Evolutionary conservation across 37 sponge, comb jelly and placozoan genomes (phyloP).

Genomic region (Spongia lamella): DNA sequence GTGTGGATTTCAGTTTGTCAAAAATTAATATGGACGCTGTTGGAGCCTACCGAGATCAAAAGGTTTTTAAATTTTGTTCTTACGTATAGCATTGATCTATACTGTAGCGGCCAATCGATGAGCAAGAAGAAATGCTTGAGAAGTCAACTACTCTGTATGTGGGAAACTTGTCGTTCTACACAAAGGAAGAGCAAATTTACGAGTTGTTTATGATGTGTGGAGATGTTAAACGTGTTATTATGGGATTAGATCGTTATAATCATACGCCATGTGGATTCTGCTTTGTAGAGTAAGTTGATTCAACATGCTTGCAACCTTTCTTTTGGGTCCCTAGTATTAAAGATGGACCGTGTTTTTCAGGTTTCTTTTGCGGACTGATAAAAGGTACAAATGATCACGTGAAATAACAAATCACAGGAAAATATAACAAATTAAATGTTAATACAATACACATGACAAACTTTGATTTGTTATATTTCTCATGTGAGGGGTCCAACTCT

Average conservation of each 20-base stretch:
- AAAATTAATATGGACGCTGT: too few relatives aligned
- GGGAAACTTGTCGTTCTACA: slow-evolving; percentile 98
- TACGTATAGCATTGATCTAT: background rate
- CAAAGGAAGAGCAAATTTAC: slow-evolving; percentile 95
- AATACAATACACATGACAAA: too few relatives aligned
- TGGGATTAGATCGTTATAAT: slow-evolving; percentile 93
- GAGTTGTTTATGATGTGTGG: slow-evolving; percentile 96
- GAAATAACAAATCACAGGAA: too few relatives aligned
- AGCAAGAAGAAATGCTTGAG: slow-evolving; percentile 66
- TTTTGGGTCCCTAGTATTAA: background rate
- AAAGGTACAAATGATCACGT: too few relatives aligned
- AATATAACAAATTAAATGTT: too few relatives aligned
- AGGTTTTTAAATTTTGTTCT: too few relatives aligned
- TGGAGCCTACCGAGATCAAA: too few relatives aligned
- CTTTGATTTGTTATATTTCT: too few relatives aligned
- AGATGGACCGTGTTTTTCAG: background rate
- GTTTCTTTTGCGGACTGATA: background rate
- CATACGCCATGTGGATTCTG: slow-evolving; percentile 99
- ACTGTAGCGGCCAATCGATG: slow-evolving; percentile 69
- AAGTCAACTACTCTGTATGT: slow-evolving; percentile 81
- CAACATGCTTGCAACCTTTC: background rate
- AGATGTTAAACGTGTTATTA: slow-evolving; percentile 95
- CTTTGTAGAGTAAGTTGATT: slow-evolving; percentile 93
- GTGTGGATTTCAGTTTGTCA: too few relatives aligned
- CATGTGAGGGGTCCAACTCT: background rate